These are phyloP conservation scores for Syritta pipiens DNA, from an alignment of 2,888 invertebrate genomes.

Conservation along the genomic window DNA sequence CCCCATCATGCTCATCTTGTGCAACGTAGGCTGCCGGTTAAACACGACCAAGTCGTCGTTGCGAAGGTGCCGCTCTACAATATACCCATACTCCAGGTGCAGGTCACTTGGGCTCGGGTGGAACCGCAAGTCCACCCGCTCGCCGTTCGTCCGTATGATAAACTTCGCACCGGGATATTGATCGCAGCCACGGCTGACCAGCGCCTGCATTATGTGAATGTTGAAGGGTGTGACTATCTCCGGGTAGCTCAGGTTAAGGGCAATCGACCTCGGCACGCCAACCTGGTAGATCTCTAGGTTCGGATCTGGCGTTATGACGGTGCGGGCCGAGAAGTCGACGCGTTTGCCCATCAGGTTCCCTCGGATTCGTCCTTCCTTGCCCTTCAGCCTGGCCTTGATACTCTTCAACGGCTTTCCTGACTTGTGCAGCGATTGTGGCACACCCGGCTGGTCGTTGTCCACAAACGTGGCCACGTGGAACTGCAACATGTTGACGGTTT, in stretches of 20 bases:
- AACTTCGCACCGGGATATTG: conserved; percentile 86
- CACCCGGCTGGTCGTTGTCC: conserved; percentile 84
- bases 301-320: conserved; percentile 82
- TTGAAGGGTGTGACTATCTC: conserved; percentile 86
- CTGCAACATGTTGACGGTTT: conserved; percentile 83
- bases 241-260: conserved; percentile 85
- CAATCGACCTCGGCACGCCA: conserved; percentile 84
- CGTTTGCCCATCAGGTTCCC: conserved; percentile 86
- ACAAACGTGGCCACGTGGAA: conserved; percentile 84
- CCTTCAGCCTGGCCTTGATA: conserved; percentile 82
- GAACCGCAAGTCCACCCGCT: conserved; percentile 84
- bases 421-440: conserved; percentile 83
- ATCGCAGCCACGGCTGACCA: conserved; percentile 83
- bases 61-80: conserved; percentile 82
- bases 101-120: conserved; percentile 83
- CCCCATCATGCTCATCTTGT: conserved; percentile 88
- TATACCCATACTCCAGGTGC: conserved; percentile 81
- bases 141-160: conserved; percentile 84
- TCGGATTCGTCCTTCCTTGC: conserved; percentile 84
- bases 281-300: conserved; percentile 82
- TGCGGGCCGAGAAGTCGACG: conserved; percentile 85
- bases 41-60: conserved; percentile 85
- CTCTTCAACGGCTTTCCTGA: conserved; percentile 84
- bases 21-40: conserved; percentile 85
- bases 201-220: conserved; percentile 81